A percentile compares a stretch with the other conserved stretches of the same genome.
These are phyloP conservation scores for Carposina sasakii DNA, from an alignment of 1,140 invertebrate genomes.

Conservation along the genomic window DNA sequence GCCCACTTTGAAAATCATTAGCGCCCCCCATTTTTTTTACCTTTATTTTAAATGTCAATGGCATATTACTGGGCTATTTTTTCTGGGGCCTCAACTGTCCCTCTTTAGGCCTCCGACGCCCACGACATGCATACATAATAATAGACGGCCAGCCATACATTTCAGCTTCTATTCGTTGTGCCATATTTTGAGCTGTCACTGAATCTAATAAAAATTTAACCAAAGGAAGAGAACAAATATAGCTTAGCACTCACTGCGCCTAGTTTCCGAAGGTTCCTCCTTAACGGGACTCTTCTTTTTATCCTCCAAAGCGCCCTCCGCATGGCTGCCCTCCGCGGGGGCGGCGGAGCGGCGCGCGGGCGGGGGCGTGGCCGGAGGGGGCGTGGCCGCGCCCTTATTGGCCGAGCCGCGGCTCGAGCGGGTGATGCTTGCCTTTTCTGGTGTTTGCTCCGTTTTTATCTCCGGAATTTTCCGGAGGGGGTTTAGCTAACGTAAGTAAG, in stretches of 20 bases:
- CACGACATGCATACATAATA: too few species aligned
- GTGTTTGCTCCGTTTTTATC: conserved; percentile 62
- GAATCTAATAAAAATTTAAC: too few species aligned
- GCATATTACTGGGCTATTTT: too few species aligned
- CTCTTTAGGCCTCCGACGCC: background rate
- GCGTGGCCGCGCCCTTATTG: conserved; percentile 44
- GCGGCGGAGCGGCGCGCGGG: conserved; percentile 53
- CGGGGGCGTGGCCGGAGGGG: conserved; percentile 43
- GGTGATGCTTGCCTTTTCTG: conserved; percentile 48
- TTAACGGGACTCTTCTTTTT: conserved; percentile 37
- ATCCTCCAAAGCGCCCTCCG: conserved; percentile 43
- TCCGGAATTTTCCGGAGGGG: conserved; percentile 61
- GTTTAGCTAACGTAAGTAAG: too few species aligned
- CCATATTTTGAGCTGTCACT: too few species aligned
- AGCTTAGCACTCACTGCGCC: conserved; percentile 3
- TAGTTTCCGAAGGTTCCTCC: conserved; percentile 34
- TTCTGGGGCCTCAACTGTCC: background rate
- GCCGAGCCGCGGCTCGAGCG: conserved; percentile 42
- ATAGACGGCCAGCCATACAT: too few species aligned
- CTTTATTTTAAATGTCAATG: too few species aligned
- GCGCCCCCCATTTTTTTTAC: too few species aligned
- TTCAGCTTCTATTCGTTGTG: too few species aligned
- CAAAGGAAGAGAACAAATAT: too few species aligned
- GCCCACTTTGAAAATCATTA: too few species aligned
- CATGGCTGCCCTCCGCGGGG: conserved; percentile 49